Base-by-base conservation (phyloP, 2,888 invertebrate species). In the Torymus aiolomorphi region DNA sequence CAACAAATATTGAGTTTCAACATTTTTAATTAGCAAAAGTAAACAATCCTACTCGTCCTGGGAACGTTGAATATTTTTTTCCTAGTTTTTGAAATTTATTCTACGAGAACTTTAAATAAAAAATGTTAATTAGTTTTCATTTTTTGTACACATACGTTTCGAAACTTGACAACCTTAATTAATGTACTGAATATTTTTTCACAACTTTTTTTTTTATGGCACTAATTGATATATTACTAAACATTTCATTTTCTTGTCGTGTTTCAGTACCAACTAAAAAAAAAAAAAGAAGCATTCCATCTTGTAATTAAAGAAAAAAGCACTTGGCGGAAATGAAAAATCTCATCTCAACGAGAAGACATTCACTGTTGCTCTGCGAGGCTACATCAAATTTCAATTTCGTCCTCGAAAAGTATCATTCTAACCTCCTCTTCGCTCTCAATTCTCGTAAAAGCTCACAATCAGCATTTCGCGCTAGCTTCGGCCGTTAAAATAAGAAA, bases 371-470 rank as follows among this genome's bases (percentile, higher is more conserved):
- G 54, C 65, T 54, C 18, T 14, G 49, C 63, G n/a, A 24, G 59
- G 61, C 54, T 81, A 73, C 72, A 78, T 81, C 78, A 73, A 81
- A 81, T 78, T 81, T 81, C 78, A 78, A 81, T 78, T 81, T 81
- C 51, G 71, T 31, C 10, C 57, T 67, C 61, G 51, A 59, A 74
- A 51, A 57, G 72, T 67, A 56, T 66, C 61, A 62, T 59, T 59
- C 57, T 59, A 67, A 65, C 63, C 57, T 69, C 18, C 57, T 57
- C 73, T 72, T 42, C 63, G 63, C 49, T 49, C 51, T 63, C 74
- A 70, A 81, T 81, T 69, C 63, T 16, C 72, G 81, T 81, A 73
- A 81, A 78, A 81, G 78, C 78, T 67, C 14, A 31, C 76, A 73
- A 76, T 72, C 18, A 67, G 73, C 65, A 14, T 49, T 13, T 61